Evolutionary conservation across 2,113 vertebrate species (phyloP).

Genomic region (Merops nubicus): DNA sequence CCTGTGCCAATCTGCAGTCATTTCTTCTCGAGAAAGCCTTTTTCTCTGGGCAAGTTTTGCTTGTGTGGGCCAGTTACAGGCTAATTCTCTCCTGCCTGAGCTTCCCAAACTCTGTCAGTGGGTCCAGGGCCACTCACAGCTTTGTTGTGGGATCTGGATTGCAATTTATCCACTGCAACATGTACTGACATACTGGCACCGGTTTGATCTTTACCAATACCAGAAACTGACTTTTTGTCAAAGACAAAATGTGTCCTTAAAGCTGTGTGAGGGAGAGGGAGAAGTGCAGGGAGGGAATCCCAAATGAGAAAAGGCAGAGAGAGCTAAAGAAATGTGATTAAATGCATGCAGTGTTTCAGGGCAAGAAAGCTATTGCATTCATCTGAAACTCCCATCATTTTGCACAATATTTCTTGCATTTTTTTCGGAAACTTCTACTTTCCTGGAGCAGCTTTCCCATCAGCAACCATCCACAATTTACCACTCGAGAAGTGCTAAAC

Average conservation of each 20-base stretch:
- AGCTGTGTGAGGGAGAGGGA: neutral
- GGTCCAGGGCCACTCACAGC: accelerated
- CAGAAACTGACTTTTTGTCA: neutral
- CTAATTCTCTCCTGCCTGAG: neutral
- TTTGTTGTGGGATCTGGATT: accelerated
- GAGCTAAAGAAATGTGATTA: neutral
- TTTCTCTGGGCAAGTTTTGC: neutral
- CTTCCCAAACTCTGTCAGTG: neutral
- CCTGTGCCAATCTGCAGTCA: neutral
- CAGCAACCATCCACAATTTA: neutral
- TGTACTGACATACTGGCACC: accelerated
- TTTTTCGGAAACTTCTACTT: neutral
- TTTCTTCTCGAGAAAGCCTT: neutral
- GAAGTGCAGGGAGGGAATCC: neutral
- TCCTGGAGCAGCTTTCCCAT: neutral
- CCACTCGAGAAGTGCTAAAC: neutral
- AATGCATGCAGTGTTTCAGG: neutral
- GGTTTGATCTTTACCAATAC: neutral
- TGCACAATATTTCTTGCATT: neutral
- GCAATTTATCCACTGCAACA: neutral
- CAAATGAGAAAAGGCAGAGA: neutral
- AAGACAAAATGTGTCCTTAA: neutral
- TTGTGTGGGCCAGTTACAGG: neutral
- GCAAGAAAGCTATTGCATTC: neutral
- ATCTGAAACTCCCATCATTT: neutral